Percentiles rank a stretch among this genome's conserved stretches.
Conservation (phyloP, 2,888 invertebrate species). For the Andrena fulva region DNA sequence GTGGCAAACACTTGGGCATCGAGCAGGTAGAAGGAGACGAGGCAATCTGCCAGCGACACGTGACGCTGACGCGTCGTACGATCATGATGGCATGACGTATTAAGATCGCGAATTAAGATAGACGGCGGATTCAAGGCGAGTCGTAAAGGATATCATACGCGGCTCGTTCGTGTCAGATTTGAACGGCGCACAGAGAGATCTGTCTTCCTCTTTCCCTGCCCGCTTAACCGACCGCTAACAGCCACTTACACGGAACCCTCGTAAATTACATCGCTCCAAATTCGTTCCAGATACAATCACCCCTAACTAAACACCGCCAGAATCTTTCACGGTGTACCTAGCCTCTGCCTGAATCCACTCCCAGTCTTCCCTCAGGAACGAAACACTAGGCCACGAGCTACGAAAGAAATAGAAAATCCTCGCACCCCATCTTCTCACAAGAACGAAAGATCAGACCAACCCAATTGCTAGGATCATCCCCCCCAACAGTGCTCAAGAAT, state of each 20-base stretch:
- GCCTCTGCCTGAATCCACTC: too few species aligned
- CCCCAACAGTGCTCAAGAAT: too few species aligned
- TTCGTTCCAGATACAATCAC: neutral
- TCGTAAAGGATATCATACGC: constrained; percentile 74
- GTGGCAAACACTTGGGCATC: constrained; percentile 9
- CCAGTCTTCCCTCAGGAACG: too few species aligned
- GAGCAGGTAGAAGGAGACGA: constrained; percentile 17
- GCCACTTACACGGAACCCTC: constrained; percentile 5
- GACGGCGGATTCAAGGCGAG: constrained; percentile 66
- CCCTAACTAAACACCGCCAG: neutral
- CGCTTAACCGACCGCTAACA: constrained; percentile 15
- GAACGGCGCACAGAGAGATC: constrained; percentile 45
- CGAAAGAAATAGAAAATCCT: too few species aligned
- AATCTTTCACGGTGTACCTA: neutral
- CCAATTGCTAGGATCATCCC: too few species aligned
- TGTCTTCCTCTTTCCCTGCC: constrained; percentile 30
- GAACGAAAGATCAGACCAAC: too few species aligned
- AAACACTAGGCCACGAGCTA: too few species aligned
- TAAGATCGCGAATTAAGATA: constrained; percentile 77
- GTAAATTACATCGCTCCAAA: constrained; percentile 17
- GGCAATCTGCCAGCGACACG: constrained; percentile 38
- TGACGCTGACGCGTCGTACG: constrained; percentile 60
- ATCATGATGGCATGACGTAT: constrained; percentile 73
- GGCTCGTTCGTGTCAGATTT: constrained; percentile 69
- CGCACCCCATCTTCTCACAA: too few species aligned